Evolutionary conservation across 2,113 vertebrate species (phyloP), one percentile per base, ranked within the genome.

Genomic region (Chionodraco myersi): DNA sequence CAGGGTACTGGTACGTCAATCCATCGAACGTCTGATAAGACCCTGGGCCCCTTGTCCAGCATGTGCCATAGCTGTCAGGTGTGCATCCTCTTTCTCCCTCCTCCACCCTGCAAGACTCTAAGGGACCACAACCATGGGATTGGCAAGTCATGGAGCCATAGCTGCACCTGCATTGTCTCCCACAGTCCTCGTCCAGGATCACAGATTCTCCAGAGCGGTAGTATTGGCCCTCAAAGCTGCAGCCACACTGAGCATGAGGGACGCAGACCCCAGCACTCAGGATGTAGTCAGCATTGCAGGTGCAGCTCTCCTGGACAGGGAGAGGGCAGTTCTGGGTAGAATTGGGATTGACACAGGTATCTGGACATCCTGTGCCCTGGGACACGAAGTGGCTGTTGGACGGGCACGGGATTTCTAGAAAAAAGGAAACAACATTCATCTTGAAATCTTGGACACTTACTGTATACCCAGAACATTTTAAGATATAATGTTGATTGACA

Each of bases 321-420:
- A 88, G 70, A 18, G 72, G 66, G 21, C 94, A 95, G 73, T 82
- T 85, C 0, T 78, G 1, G 1, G 89, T 86, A 15, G 90, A 84
- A 1, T 89, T 86, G 8, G 83, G 72, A 1, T 90, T 80, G 1
- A 86, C 23, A 75, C 94, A 95, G 3, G 89, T 93, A 60, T 91
- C 36, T 41, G 90, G 84, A 41, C 94, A 94, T 65, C 91, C 84
- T 47, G 78, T 79, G 1, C 93, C 88, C 48, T 79, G 68, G 0
- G 81, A n/a, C 30, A 94, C 93, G 76, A 91, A 93, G 80, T 93
- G 94, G 59, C 94, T 93, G 62, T 94, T 93, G n/a, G 85, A 30
- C 11, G 88, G 89, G 0, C 94, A 95, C 2, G 21, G 7, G 6
- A 92, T 86, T 72, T 93, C 94, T 94, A 74, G 11, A 58, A 0